Base-by-base conservation (phyloP, 2,797 vertebrate species). In the Schizopygopsis malacanthus region DNA sequence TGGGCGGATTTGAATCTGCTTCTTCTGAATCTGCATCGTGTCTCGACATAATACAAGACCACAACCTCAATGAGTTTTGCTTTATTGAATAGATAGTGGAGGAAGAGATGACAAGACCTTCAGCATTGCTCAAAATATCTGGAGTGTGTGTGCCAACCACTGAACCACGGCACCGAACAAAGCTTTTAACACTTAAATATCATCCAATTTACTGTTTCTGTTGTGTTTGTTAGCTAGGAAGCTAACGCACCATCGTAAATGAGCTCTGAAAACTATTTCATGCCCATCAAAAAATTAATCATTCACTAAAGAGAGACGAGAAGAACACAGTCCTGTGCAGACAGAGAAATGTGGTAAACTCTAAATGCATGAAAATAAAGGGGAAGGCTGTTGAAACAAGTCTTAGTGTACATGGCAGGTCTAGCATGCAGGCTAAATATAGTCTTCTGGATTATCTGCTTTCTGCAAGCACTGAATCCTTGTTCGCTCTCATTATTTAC, bases 401-500 rank as follows among this genome's bases (percentile, higher is more conserved):
- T 93, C 92, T 93, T 89, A 91, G 93, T 91, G 90, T 93, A 94
- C 93, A 94, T 92, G 93, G 94, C 93, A 93, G 93, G 93, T 92
- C 95, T 94, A 94, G 94, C 43, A 43, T 10, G 43, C 89, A 70
- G 92, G 91, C 95, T 95, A 95, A 95, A 96, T 95, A 95, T 95
- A 96, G 93, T 92, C 94, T 94, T 93, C 93, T 94, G 93, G 93
- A 94, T 94, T 94, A 93, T 93, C 93, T 93, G 92, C 93, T 94
- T 93, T 93, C 92, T 92, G 93, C 91, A 92, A 90, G 87, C 92
- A 92, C 91, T 71, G 89, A 93, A 92, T 92, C 91, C 90, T 92
- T 93, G 93, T 95, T 94, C 93, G 94, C 94, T 95, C 95, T 94
- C 92, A 95, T 95, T 95, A 95, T 95, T 95, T 95, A 95, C 94